These are phyloP conservation scores for Oscheius myriophilus DNA, from an alignment of 2,888 invertebrate genomes.

Conservation along the genomic window DNA sequence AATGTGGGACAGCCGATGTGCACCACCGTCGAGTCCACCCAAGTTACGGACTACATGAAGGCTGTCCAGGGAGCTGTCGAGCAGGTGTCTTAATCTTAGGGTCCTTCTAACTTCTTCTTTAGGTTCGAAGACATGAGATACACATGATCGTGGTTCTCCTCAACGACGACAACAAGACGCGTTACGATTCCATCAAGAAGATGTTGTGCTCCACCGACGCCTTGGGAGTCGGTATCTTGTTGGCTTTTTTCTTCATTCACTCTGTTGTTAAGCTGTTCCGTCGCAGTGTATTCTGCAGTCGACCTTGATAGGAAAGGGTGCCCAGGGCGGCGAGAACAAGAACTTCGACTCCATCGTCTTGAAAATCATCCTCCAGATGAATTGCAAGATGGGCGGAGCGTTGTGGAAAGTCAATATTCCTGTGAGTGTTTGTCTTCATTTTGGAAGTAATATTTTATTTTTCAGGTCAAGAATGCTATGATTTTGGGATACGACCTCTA, in stretches of 20 bases:
- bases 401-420: conserved; percentile 85
- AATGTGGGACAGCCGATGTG: conserved; percentile 32
- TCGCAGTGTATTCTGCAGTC: conserved; percentile 74
- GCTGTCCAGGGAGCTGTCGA: conserved; percentile 5
- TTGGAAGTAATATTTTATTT: not conserved
- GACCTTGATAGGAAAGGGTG: conserved; percentile 73
- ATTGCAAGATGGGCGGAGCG: conserved; percentile 90
- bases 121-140: conserved; percentile 35
- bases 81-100: not conserved
- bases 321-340: conserved; percentile 72
- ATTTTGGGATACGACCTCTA: conserved; percentile 87
- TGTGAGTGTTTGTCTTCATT: conserved; percentile 61
- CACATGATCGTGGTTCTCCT: conserved; percentile 76
- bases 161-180: conserved; percentile 79
- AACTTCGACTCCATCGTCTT: conserved; percentile 85
- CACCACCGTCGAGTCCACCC: not conserved
- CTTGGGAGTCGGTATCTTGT: not conserved
- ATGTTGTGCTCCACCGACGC: conserved; percentile 70
- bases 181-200: conserved; percentile 88
- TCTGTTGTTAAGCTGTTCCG: conserved; percentile 73
- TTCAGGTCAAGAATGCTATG: conserved; percentile 75
- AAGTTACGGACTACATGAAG: conserved; percentile 2
- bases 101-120: not conserved
- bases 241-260: not conserved
- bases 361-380: conserved; percentile 90